Evolutionary conservation across 1,140 invertebrate species (phyloP).

Genomic region (Venturia canescens): DNA sequence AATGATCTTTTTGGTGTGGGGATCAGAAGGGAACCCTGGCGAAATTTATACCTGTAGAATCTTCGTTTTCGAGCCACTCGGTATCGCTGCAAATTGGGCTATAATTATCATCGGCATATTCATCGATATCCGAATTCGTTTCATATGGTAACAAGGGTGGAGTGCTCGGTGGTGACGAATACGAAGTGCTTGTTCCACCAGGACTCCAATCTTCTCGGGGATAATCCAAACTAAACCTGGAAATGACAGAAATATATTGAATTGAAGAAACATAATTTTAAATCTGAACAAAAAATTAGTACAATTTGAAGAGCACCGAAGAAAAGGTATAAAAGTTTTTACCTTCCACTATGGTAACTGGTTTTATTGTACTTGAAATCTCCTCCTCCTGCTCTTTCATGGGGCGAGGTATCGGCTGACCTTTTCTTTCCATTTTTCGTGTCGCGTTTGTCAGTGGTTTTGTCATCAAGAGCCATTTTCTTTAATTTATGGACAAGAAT

Average conservation of each 20-base stretch:
- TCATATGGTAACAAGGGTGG: conserved; percentile 63
- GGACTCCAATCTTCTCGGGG: conserved; percentile 69
- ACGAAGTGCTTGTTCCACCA: conserved; percentile 63
- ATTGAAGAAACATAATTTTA: conserved; percentile 14
- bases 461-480: conserved; percentile 57
- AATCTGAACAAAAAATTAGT: neutral
- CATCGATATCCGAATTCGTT: conserved; percentile 53
- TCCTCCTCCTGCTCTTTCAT: conserved; percentile 10
- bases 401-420: conserved; percentile 54
- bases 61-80: conserved; percentile 66
- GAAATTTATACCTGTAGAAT: conserved; percentile 51
- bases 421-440: conserved; percentile 60
- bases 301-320: neutral
- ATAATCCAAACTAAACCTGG: conserved; percentile 70
- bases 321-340: conserved; percentile 13
- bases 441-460: conserved; percentile 48
- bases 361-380: conserved; percentile 60
- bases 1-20: neutral
- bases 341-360: conserved; percentile 56
- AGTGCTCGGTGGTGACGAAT: conserved; percentile 68
- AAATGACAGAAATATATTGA: conserved; percentile 36
- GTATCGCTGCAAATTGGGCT: conserved; percentile 72
- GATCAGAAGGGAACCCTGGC: neutral
- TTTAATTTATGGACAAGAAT: conserved; percentile 64
- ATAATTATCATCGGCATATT: conserved; percentile 71